Evolutionary conservation across 2,797 vertebrate species (phyloP), one percentile per base, ranked within the genome.

Genomic region (Sparidentex hasta): DNA sequence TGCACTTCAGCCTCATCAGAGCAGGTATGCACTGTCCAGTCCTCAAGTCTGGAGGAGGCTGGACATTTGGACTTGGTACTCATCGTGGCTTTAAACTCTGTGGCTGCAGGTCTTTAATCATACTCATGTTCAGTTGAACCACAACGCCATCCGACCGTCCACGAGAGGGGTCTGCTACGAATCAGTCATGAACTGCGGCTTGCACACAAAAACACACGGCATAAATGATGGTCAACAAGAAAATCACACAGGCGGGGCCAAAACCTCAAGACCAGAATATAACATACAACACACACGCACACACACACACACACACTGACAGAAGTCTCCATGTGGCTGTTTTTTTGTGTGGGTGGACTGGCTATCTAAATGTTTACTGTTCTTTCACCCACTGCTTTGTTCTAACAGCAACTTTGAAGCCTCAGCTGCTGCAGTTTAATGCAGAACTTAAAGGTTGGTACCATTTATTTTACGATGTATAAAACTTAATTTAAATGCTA

Each of bases 311-410:
- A 52, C 20, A 61, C 48, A 77, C 47, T 80, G 38, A 61, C 65
- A 73, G 27, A 59, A 23, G 78, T 78, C 27, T 75, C 64, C 71
- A 44, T 83, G 67, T 61, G 55, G 84, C 54, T 81, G 65, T 63
- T 48, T 5, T 44, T 44, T 13, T 55, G 78, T 87, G 88, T 89
- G 85, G 82, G 81, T 50, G 83, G 83, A 79, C 48, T 11, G 44
- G 74, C 70, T 77, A 79, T 83, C 65, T 82, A 85, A 89, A 87
- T 87, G 87, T 90, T 91, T 87, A 86, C 75, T 65, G 68, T 77
- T 78, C 59, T 50, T 81, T 9, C 20, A 66, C 76, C 72, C 77
- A 76, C 71, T 21, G 64, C 71, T 54, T 56, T 2, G 4, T 20
- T 55, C 62, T 44, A 54, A 38, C 52, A 29, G 14, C 27, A n/a